Evolutionary conservation across 2,888 invertebrate species (phyloP), one percentile per base, ranked within the genome.

Genomic region (Drosophila imparisetae): DNA sequence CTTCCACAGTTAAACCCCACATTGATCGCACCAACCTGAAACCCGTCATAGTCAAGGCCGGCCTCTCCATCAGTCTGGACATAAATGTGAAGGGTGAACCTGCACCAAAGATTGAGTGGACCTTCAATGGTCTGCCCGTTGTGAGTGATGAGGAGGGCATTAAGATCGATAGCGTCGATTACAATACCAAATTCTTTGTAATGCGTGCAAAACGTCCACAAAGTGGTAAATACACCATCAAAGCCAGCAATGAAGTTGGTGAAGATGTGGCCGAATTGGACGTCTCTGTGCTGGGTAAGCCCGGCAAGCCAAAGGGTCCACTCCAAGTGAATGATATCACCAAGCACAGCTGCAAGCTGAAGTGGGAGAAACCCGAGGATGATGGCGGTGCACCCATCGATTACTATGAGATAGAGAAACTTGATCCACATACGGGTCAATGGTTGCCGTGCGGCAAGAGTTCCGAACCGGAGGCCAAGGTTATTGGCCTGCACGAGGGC

Each of bases 361-460:
- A 96, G 72, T 98, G 98, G 98, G 95, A 98, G 92, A 97, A 98
- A 91, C 98, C 98, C 0, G 97, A 98, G 82, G 98, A 99, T 92
- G 98, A 99, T 90, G 99, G 99, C 66, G 99, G 99, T 30, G 94
- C 96, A 38, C 98, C 98, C 49, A 95, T 99, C 82, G 97, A 98
- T 75, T 97, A 98, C 92, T 98, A 98, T 91, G 97, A 97, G 94
- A 98, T 99, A 89, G 99, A 99, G 93, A 98, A 98, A 91, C 94
- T 98, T 52, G 98, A 98, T 93, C 97, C 98, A 21, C 95, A 96
- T 61, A 97, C 98, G 53, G 98, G 98, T 73, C 95, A 97, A 93
- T 99, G 99, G 99, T 94, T 98, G 61, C 97, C 98, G 11, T 98
- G 97, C 90, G 98, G 97, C 27, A 96, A 97, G 71, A 96, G 97